Evolutionary conservation across 2,888 invertebrate genomes (phyloP).

Genomic region (Nymphalis urticae): DNA sequence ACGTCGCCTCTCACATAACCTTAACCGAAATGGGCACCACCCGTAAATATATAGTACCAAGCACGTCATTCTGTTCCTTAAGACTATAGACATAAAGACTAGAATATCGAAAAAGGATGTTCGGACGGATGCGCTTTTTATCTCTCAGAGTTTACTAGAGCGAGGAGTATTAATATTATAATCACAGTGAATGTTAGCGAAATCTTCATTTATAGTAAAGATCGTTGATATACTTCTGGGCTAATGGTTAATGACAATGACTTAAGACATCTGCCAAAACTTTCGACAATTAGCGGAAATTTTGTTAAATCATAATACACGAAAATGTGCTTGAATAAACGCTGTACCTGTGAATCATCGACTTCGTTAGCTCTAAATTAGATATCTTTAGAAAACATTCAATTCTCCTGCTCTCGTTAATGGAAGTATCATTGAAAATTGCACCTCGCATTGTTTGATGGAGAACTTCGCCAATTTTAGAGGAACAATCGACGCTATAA

Average conservation of each 20-base stretch:
- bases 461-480: slow-evolving; percentile 25
- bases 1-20: slow-evolving; percentile 38
- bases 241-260: background rate
- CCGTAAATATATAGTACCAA: slow-evolving; percentile 58
- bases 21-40: slow-evolving; percentile 53
- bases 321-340: too few species aligned
- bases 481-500: slow-evolving; percentile 32
- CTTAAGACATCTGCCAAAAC: background rate
- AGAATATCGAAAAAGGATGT: slow-evolving; percentile 16
- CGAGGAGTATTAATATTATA: slow-evolving; percentile 54
- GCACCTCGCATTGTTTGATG: slow-evolving; percentile 2
- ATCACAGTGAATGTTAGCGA: slow-evolving; percentile 23
- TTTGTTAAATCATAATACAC: too few species aligned
- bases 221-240: slow-evolving; percentile 5
- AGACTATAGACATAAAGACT: slow-evolving; percentile 15
- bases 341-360: background rate
- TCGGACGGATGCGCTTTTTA: slow-evolving; percentile 20
- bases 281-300: background rate
- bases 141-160: slow-evolving; percentile 57
- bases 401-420: background rate
- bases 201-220: slow-evolving; percentile 13
- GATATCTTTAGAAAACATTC: background rate
- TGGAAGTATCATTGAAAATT: slow-evolving; percentile 4
- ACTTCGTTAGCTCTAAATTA: background rate
- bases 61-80: slow-evolving; percentile 29